Percentiles rank a stretch among this genome's conserved stretches.
These are phyloP conservation scores for Drosophila meridiana DNA, from an alignment of 2,888 invertebrate species.

Conservation along the genomic window DNA sequence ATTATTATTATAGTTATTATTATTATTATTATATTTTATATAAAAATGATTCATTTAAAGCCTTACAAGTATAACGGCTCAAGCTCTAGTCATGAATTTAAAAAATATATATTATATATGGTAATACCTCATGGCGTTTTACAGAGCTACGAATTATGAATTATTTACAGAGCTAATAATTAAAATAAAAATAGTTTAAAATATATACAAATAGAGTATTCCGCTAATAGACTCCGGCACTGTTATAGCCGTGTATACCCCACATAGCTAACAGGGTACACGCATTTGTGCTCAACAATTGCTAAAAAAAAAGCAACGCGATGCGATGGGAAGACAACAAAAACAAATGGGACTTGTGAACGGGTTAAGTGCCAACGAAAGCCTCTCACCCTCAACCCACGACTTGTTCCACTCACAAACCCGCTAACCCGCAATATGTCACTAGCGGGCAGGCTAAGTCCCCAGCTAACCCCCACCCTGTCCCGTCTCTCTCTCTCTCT, in stretches of 20 bases:
- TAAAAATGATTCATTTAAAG: too few species aligned
- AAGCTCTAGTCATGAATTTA: too few species aligned
- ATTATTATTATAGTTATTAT: too few species aligned
- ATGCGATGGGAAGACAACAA: conserved; percentile 33
- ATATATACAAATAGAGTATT: too few species aligned
- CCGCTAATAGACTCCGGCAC: too few species aligned
- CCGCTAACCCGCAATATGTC: background rate
- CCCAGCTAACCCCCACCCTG: conserved; percentile 8
- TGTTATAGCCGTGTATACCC: background rate
- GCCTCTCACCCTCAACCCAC: background rate
- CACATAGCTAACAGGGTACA: conserved; percentile 1
- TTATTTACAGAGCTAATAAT: too few species aligned
- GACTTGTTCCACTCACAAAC: background rate
- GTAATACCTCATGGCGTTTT: too few species aligned
- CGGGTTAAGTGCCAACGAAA: conserved; percentile 52
- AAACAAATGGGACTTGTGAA: conserved; percentile 36
- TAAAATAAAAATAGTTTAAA: too few species aligned
- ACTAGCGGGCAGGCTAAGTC: conserved; percentile 9
- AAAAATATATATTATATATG: too few species aligned
- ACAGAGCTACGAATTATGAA: too few species aligned
- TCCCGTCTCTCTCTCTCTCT: background rate
- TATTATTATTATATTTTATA: too few species aligned
- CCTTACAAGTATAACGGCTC: too few species aligned
- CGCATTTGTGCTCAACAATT: conserved; percentile 47
- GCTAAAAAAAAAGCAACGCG: conserved; percentile 21